Conservation (phyloP, 2,797 vertebrate species). For the Sebastes kiyomatsui region DNA sequence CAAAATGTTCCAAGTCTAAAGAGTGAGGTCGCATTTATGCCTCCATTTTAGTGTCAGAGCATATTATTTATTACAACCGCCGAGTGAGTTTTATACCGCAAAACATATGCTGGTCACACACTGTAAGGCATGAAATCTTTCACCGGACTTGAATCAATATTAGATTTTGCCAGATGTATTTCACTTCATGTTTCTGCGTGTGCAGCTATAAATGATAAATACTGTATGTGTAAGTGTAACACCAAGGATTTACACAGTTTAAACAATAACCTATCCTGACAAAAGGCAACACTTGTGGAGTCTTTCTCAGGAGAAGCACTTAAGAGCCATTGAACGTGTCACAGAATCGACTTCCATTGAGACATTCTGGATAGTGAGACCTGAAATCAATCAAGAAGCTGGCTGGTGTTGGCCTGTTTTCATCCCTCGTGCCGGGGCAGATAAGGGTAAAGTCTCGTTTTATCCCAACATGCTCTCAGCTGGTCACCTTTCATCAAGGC, state of each 20-base stretch:
- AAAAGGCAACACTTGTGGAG: background rate
- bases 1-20: background rate
- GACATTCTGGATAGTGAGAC: background rate
- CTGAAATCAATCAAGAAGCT: slow-evolving; percentile 4
- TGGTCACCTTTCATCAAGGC: background rate
- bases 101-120: background rate
- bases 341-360: background rate
- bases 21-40: background rate
- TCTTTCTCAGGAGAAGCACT: background rate
- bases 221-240: background rate
- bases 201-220: background rate
- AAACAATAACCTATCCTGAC: background rate
- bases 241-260: background rate
- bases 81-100: background rate
- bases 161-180: background rate
- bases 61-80: no score
- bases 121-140: background rate
- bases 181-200: background rate
- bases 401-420: background rate
- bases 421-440: accelerated
- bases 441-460: background rate
- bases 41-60: accelerated
- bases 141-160: background rate
- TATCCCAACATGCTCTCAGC: background rate
- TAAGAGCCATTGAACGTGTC: background rate